phyloP scores from a whole-genome alignment of 2,113 vertebrate species.

The Collichthys lucidus region DNA sequence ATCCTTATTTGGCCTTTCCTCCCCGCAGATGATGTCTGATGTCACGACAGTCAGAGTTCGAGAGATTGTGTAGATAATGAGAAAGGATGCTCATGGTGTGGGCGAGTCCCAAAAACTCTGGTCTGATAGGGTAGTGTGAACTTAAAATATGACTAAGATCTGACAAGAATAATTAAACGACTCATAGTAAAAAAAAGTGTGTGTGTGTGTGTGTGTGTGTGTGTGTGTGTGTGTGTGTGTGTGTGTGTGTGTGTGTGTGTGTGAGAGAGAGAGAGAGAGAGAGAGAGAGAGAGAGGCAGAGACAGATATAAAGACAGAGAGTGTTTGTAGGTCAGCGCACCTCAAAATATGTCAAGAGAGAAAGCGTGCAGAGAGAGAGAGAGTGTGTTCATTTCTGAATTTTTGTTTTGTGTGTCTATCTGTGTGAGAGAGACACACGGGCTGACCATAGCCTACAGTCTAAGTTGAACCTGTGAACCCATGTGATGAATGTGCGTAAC shows the following conservation, averaged over 20 bases:
- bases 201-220: neutral
- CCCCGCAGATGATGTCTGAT: constrained; percentile 67
- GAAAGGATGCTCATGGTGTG: constrained; percentile 23
- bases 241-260: too few relatives aligned
- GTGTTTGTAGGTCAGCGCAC: constrained; percentile 38
- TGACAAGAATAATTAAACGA: constrained; percentile 26
- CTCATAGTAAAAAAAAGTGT: neutral
- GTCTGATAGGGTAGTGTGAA: constrained; percentile 26
- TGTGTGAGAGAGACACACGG: constrained; percentile 6
- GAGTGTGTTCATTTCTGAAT: constrained; percentile 33
- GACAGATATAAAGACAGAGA: constrained; percentile 1
- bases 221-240: neutral
- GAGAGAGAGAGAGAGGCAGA: neutral
- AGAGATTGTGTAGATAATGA: constrained; percentile 50
- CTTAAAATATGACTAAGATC: constrained; percentile 40
- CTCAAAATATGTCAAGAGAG: constrained; percentile 46
- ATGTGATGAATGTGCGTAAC: constrained; percentile 41
- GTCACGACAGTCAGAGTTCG: constrained; percentile 59
- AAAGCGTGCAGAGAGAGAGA: constrained; percentile 3
- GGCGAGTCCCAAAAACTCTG: constrained; percentile 24
- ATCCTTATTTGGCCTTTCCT: constrained; percentile 83
- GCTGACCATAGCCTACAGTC: constrained; percentile 28
- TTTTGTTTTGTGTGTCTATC: constrained; percentile 16
- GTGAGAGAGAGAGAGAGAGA: too few relatives aligned
- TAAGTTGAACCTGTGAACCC: constrained; percentile 66